Evolutionary conservation across 2,888 invertebrate species (phyloP).

Genomic region (Lutraria lutraria): DNA sequence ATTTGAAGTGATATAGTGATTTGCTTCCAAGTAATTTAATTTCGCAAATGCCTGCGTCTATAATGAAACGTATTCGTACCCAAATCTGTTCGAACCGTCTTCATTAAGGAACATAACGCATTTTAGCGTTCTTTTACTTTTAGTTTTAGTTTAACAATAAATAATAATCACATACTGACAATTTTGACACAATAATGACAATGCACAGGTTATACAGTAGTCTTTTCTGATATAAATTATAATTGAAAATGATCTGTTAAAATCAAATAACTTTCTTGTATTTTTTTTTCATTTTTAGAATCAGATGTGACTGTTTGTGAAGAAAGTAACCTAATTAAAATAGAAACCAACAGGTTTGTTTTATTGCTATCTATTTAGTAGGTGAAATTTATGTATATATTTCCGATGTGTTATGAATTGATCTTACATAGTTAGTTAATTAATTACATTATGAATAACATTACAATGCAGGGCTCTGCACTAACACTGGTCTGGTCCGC

Average conservation of each 20-base stretch:
- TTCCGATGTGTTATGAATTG: no score
- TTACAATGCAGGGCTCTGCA: no score
- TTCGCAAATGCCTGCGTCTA: not conserved
- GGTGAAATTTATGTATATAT: no score
- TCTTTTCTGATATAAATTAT: no score
- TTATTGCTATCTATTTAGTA: not conserved
- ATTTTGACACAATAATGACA: no score
- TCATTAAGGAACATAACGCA: not conserved
- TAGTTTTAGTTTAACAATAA: not conserved
- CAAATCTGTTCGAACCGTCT: not conserved
- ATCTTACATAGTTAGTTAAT: no score
- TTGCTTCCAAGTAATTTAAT: not conserved
- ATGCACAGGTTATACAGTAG: no score
- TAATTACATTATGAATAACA: no score
- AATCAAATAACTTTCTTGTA: no score
- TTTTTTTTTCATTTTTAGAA: slow-evolving; percentile 2
- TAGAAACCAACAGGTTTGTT: slow-evolving; percentile 32
- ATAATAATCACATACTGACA: no score
- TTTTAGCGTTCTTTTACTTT: not conserved
- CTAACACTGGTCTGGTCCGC: no score
- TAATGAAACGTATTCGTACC: not conserved
- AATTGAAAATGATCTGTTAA: no score
- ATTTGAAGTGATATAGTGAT: not conserved
- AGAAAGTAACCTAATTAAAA: slow-evolving; percentile 10
- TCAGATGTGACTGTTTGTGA: not conserved